phyloP scores from a whole-genome alignment of 2,888 invertebrate species.

The Lepidocyrtoides sp. region DNA sequence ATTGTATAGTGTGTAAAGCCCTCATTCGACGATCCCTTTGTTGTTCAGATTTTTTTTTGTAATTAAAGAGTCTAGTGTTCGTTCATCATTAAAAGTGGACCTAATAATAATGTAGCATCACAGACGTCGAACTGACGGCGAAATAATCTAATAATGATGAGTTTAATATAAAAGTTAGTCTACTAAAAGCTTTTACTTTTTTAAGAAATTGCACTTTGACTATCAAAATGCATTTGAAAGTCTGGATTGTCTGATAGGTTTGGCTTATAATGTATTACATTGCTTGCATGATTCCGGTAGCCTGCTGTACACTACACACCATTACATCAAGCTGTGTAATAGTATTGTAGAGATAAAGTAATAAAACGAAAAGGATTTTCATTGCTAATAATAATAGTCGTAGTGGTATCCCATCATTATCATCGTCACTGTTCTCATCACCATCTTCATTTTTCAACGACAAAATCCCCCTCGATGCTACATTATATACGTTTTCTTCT shows the following conservation, averaged over 20 bases:
- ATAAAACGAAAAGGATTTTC: conserved; percentile 61
- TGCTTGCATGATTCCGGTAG: neutral
- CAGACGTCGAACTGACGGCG: too few species aligned
- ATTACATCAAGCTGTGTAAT: neutral
- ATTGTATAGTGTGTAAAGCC: too few species aligned
- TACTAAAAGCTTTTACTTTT: too few species aligned
- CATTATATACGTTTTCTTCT: conserved; percentile 43
- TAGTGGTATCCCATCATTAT: conserved; percentile 65
- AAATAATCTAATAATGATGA: too few species aligned
- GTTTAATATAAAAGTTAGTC: too few species aligned
- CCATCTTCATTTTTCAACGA: conserved; percentile 72
- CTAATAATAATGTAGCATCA: too few species aligned
- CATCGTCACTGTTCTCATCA: conserved; percentile 52
- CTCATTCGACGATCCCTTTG: too few species aligned
- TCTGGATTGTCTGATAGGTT: neutral
- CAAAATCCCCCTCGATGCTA: conserved; percentile 48
- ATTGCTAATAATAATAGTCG: conserved; percentile 55
- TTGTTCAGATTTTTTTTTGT: too few species aligned
- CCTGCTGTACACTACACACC: too few species aligned
- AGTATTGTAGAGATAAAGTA: conserved; percentile 3
- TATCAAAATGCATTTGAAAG: neutral
- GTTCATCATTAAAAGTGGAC: too few species aligned
- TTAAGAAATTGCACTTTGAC: neutral
- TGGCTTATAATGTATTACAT: neutral
- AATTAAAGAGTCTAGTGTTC: too few species aligned